Conservation (phyloP, 2,113 vertebrate species). For the Pseudorectes ferrugineus region DNA sequence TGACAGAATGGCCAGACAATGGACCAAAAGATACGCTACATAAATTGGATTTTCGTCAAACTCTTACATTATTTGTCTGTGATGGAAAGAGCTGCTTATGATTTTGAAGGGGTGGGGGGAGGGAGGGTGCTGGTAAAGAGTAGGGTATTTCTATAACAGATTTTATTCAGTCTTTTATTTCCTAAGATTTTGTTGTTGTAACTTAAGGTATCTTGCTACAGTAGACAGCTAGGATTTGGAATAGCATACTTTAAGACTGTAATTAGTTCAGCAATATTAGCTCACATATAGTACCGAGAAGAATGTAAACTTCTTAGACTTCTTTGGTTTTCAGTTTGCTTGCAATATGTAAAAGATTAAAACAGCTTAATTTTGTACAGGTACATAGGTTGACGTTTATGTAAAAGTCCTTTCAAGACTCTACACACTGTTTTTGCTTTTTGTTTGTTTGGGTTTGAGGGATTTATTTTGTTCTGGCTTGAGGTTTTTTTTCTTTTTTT, state of each 20-base stretch:
- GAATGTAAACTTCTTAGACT: conserved; percentile 70
- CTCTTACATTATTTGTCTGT: conserved; percentile 70
- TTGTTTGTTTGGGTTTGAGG: conserved; percentile 17
- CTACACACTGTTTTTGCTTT: conserved; percentile 39
- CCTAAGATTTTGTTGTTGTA: conserved; percentile 89
- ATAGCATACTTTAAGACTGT: conserved; percentile 72
- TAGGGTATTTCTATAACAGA: conserved; percentile 95
- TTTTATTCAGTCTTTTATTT: conserved; percentile 96
- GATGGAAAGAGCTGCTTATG: conserved; percentile 82
- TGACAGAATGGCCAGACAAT: conserved; percentile 96
- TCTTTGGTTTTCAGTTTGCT: conserved; percentile 69
- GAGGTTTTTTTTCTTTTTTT: neutral
- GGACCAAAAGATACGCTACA: conserved; percentile 96
- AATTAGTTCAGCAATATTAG: conserved; percentile 75
- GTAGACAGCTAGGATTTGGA: conserved; percentile 84
- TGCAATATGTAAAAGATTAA: conserved; percentile 68
- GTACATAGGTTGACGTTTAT: conserved; percentile 68
- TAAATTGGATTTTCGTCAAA: conserved; percentile 68
- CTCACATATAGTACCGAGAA: conserved; percentile 68
- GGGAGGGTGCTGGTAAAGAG: conserved; percentile 77
- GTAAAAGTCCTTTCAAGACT: conserved; percentile 66
- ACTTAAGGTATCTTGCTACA: conserved; percentile 93
- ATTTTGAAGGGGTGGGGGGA: conserved; percentile 71
- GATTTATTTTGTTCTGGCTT: neutral
- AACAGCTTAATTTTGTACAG: conserved; percentile 77